These are phyloP conservation scores for Pemphredon lugubris DNA, from an alignment of 2,888 invertebrate species.

Conservation along the genomic window DNA sequence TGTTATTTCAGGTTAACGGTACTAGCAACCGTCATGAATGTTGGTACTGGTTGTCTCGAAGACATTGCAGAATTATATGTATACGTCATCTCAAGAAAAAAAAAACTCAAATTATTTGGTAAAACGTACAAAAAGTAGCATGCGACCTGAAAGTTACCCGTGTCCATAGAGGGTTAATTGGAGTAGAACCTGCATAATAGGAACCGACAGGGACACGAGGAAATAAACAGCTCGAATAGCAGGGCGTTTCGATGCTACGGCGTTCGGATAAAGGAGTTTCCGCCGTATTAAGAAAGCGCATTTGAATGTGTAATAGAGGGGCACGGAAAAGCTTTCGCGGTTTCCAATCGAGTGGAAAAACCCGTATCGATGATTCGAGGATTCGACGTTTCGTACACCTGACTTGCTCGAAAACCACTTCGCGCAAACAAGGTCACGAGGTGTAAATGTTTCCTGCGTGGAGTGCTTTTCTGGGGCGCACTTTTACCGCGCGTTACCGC, in stretches of 20 bases:
- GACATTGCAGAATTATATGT: too few species aligned
- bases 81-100: too few species aligned
- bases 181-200: too few species aligned
- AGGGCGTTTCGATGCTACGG: background rate
- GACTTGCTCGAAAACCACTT: slow-evolving; percentile 1
- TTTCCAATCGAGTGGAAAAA: slow-evolving; percentile 3
- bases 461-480: slow-evolving; percentile 1
- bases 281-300: background rate
- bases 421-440: background rate
- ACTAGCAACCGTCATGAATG: too few species aligned
- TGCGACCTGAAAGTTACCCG: too few species aligned
- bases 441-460: background rate
- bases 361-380: background rate
- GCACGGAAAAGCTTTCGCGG: background rate
- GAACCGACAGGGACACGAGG: too few species aligned
- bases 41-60: too few species aligned
- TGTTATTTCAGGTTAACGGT: too few species aligned
- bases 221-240: background rate
- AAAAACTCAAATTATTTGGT: too few species aligned
- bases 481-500: background rate
- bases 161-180: too few species aligned
- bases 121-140: too few species aligned
- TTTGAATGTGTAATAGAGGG: background rate
- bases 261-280: background rate
- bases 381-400: background rate